A percentile compares a stretch with the other conserved stretches of the same genome.
These are phyloP conservation scores for Micronycteris hirsuta DNA, from an alignment of 2,113 vertebrate species.

Conservation along the genomic window DNA sequence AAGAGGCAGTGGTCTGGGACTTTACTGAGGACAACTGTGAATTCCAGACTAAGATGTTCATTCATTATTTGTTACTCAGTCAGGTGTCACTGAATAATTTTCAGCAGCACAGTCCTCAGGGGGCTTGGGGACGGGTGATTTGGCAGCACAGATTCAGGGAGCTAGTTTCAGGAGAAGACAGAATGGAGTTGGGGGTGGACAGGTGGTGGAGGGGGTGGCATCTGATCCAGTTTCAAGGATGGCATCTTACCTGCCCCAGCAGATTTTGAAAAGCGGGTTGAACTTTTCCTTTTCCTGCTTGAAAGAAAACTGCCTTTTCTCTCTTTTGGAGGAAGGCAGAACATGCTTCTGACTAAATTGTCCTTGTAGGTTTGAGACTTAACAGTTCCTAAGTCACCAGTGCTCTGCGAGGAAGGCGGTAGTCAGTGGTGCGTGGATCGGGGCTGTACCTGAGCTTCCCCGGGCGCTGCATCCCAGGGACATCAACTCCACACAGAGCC, in stretches of 20 bases:
- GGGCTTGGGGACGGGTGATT: background rate
- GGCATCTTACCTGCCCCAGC: background rate
- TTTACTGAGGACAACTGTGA: background rate
- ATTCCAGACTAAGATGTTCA: background rate
- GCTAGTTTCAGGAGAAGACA: background rate
- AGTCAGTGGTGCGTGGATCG: background rate
- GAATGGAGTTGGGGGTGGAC: background rate
- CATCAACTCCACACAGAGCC: conserved; percentile 2
- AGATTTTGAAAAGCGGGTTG: background rate
- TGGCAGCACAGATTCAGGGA: background rate
- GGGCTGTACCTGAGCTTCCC: background rate
- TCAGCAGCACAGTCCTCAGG: background rate
- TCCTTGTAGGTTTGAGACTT: background rate
- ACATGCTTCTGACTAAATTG: background rate
- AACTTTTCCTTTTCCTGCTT: background rate
- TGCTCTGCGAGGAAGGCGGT: background rate
- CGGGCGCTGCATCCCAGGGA: background rate
- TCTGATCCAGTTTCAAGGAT: background rate
- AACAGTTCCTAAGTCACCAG: background rate
- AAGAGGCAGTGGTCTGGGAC: background rate
- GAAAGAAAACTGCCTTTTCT: background rate
- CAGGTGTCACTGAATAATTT: background rate
- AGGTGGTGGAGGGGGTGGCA: background rate
- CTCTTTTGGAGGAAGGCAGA: background rate
- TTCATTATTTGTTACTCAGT: background rate